Conservation (phyloP, 2,113 vertebrate genomes). For the Tylochromis polylepis region DNA sequence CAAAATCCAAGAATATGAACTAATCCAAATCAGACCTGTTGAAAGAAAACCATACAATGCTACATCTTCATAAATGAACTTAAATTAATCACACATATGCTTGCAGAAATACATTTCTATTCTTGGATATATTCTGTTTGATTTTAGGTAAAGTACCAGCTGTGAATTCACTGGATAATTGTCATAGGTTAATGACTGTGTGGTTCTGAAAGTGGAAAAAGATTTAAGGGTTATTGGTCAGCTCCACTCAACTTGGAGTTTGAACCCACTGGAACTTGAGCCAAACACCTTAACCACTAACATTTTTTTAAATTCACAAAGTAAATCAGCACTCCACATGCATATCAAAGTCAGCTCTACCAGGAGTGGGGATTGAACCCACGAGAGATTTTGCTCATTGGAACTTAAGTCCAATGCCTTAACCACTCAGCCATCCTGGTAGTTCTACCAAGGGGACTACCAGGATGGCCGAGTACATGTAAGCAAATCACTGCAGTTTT, state of each 20-base stretch:
- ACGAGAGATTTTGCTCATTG: not conserved
- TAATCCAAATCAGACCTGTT: not conserved
- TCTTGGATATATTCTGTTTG: not conserved
- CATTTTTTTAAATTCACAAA: no score
- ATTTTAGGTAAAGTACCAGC: not conserved
- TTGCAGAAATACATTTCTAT: not conserved
- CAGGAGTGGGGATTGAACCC: constrained; percentile 4
- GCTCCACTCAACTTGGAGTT: not conserved
- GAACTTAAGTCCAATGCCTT: not conserved
- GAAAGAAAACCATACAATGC: not conserved
- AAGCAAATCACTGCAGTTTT: not conserved
- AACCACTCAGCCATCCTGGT: constrained; percentile 10
- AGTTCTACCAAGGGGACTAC: fast-evolving
- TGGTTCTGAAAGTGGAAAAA: not conserved
- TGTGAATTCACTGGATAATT: not conserved
- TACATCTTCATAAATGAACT: not conserved
- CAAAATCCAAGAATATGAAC: not conserved
- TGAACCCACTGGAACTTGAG: not conserved
- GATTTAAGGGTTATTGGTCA: not conserved
- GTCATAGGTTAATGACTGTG: not conserved
- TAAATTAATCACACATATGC: not conserved
- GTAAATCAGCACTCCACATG: not conserved
- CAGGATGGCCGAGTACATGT: not conserved
- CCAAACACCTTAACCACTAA: not conserved
- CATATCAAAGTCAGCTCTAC: fast-evolving